A percentile compares a stretch with the other conserved stretches of the same genome.
Evolutionary conservation across 1,140 invertebrate genomes (phyloP).

Genomic region (Bicyclus anynana): DNA sequence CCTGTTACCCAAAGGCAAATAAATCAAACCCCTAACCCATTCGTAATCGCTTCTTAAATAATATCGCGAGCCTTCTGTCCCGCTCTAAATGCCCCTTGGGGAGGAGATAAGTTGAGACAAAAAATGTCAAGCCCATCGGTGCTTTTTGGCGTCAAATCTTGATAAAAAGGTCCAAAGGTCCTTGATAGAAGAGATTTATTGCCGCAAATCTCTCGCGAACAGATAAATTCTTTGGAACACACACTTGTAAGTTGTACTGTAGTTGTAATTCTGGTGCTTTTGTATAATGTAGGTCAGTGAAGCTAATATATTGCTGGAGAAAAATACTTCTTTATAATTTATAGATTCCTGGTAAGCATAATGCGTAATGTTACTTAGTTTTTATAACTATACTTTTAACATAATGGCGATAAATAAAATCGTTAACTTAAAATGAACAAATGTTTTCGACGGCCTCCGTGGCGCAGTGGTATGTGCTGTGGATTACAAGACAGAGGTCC

Average conservation of each 20-base stretch:
- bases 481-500: too few species aligned
- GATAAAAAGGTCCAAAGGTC: conserved; percentile 44
- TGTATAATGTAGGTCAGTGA: conserved; percentile 2
- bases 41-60: conserved; percentile 19
- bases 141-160: conserved; percentile 34
- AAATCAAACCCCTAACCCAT: conserved; percentile 16
- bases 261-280: conserved; percentile 14
- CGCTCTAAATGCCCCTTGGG: conserved; percentile 22
- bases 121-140: conserved; percentile 22
- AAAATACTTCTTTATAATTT: too few species aligned
- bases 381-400: too few species aligned
- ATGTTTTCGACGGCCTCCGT: too few species aligned
- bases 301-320: not conserved
- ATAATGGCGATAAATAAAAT: too few species aligned
- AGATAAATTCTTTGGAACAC: conserved; percentile 44
- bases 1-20: conserved; percentile 3
- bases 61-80: conserved; percentile 15
- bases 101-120: conserved; percentile 29
- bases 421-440: too few species aligned
- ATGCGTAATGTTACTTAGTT: too few species aligned
- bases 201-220: conserved; percentile 36
- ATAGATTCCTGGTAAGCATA: too few species aligned
- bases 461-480: too few species aligned
- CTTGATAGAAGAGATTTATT: conserved; percentile 50
- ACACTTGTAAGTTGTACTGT: conserved; percentile 8